A percentile compares a stretch with the other conserved stretches of the same genome.
phyloP scores from a whole-genome alignment of 2,888 invertebrate species.

The Cantharis flavilabris region DNA sequence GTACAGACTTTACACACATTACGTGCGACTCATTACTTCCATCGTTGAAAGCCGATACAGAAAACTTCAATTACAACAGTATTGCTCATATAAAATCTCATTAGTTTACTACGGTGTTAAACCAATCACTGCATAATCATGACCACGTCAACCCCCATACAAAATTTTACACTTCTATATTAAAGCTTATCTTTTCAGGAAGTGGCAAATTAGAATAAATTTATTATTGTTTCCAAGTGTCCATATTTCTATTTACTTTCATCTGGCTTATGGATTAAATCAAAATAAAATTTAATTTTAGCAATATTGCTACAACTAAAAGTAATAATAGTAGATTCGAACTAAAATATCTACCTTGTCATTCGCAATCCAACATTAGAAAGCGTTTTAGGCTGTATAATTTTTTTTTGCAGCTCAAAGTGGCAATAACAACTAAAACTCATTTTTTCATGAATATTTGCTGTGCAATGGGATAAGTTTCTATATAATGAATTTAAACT shows the following conservation, averaged over 20 bases:
- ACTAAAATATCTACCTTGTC: too few species aligned
- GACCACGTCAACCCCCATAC: not conserved
- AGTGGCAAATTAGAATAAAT: constrained; percentile 16
- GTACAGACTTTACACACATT: constrained; percentile 44
- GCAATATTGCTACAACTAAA: not conserved
- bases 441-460: not conserved
- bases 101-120: not conserved
- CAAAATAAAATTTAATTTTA: constrained; percentile 17
- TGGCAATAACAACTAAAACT: not conserved
- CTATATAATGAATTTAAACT: not conserved
- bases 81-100: constrained; percentile 6
- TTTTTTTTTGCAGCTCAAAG: not conserved
- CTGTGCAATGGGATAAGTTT: too few species aligned
- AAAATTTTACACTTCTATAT: not conserved
- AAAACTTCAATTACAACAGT: constrained; percentile 16
- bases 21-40: constrained; percentile 44
- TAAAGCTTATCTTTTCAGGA: constrained; percentile 18
- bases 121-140: constrained; percentile 6
- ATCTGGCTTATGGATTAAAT: constrained; percentile 8
- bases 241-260: not conserved
- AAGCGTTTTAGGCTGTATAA: not conserved
- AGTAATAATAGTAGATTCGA: too few species aligned
- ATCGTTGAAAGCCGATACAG: constrained; percentile 15
- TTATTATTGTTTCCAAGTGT: constrained; percentile 13
- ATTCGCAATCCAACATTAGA: not conserved